These are phyloP conservation scores for Aethes cnicana DNA, from an alignment of 2,888 invertebrate genomes.

Conservation along the genomic window DNA sequence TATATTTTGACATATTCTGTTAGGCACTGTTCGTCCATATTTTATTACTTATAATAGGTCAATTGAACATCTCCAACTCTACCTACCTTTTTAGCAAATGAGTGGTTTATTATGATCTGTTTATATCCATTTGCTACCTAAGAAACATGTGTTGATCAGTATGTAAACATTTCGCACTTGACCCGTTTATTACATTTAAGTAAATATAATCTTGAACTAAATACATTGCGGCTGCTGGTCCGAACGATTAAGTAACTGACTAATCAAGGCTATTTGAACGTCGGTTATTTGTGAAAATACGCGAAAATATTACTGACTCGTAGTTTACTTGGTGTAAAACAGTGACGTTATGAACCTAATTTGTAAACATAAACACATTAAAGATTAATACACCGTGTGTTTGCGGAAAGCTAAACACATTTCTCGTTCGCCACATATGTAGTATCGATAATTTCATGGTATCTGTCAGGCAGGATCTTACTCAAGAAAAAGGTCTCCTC, in stretches of 20 bases:
- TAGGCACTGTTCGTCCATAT: no score
- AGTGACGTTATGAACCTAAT: background rate
- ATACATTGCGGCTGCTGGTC: conserved; percentile 1
- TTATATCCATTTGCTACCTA: background rate
- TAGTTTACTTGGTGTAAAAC: background rate
- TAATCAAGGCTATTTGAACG: conserved; percentile 6
- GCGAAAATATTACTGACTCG: background rate
- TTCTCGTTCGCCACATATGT: no score
- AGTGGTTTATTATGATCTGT: background rate
- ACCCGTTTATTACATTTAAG: conserved; percentile 8
- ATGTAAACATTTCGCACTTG: conserved; percentile 8
- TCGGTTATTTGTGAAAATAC: background rate
- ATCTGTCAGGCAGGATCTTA: no score
- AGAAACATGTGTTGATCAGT: conserved; percentile 1
- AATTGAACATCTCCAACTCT: no score
- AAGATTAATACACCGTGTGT: no score
- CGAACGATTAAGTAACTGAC: conserved; percentile 7
- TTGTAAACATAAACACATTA: no score
- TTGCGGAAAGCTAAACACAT: no score
- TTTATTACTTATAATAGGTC: no score
- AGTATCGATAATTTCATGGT: no score
- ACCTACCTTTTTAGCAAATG: no score
- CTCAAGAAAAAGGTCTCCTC: no score
- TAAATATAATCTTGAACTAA: conserved; percentile 16
- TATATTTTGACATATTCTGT: no score